phyloP scores from a whole-genome alignment of 2,113 vertebrate genomes.

The Miniopterus natalensis region DNA sequence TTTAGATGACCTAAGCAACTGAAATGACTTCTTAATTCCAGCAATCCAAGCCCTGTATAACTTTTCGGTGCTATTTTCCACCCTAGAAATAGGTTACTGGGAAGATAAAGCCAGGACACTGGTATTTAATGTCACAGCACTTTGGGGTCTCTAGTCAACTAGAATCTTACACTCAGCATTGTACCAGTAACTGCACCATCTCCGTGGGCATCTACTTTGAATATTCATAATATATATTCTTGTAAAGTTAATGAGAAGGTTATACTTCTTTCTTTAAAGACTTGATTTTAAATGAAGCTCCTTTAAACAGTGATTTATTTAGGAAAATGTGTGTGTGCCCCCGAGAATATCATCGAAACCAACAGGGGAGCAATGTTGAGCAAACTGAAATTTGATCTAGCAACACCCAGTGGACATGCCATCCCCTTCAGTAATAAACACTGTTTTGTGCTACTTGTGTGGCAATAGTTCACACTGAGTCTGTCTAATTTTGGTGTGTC shows the following conservation, averaged over 20 bases:
- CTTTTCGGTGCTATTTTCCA: fast-evolving
- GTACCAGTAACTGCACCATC: too few relatives aligned
- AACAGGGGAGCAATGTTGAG: neutral
- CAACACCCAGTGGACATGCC: neutral
- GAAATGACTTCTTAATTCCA: neutral
- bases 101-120: too few relatives aligned
- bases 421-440: too few relatives aligned
- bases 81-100: neutral
- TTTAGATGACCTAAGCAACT: neutral
- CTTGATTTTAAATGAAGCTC: neutral
- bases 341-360: neutral
- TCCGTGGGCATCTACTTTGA: neutral
- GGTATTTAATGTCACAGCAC: fast-evolving
- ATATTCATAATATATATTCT: neutral
- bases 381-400: neutral
- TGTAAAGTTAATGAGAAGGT: neutral
- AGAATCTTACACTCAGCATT: too few relatives aligned
- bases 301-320: neutral
- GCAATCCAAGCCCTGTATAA: neutral
- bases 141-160: too few relatives aligned
- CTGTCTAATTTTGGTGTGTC: neutral
- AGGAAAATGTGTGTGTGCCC: neutral
- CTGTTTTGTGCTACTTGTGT: too few relatives aligned
- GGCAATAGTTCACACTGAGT: too few relatives aligned
- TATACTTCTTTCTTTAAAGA: neutral